Evolutionary conservation across 1,140 invertebrate genomes (phyloP), one percentile per base, ranked within the genome.

Genomic region (Scylla paramamosain): DNA sequence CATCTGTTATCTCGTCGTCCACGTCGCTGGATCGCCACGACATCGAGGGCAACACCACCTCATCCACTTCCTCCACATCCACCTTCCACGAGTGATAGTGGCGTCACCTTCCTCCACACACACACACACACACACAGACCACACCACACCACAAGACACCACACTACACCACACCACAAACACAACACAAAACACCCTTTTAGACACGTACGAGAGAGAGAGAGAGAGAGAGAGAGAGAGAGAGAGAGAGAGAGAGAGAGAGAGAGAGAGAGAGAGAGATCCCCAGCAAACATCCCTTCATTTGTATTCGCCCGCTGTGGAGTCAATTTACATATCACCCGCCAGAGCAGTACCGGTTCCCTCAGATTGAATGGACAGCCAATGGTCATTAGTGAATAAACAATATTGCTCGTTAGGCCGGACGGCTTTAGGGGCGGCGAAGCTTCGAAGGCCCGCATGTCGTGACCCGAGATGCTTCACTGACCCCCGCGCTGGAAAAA

Each of bases 301-400:
- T 91, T 91, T 28, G 89, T 91, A 91, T 91, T 91, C 89, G 16
- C 31, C 25, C 46, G 29, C 28, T 2, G n/a, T 29, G 28, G 25
- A 32, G 46, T n/a, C 48, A 29, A 91, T 91, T 91, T 91, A 59
- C 89, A 91, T 91, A 91, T 59, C 89, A 59, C 20, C 88, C 32
- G 48, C 20, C 32, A 39, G 88, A 48, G 88, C 32, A 46, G 45
- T 90, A 90, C 88, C 32, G 88, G 32, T 90, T 48, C 46, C 84
- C 48, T 46, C 28, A 59, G 89, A 45, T 29, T 46, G 46, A 91
- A 46, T 91, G 89, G 89, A 52, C 46, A 91, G 89, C 25, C 16
- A 91, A 91, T 91, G 89, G 89, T 91, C 45, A 91, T 91, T 91
- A 91, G 45, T 59, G 46, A 52, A 59, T 91, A 91, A 90, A 90